Base-by-base conservation (phyloP, 2,888 invertebrate genomes). In the Sipha maydis region DNA sequence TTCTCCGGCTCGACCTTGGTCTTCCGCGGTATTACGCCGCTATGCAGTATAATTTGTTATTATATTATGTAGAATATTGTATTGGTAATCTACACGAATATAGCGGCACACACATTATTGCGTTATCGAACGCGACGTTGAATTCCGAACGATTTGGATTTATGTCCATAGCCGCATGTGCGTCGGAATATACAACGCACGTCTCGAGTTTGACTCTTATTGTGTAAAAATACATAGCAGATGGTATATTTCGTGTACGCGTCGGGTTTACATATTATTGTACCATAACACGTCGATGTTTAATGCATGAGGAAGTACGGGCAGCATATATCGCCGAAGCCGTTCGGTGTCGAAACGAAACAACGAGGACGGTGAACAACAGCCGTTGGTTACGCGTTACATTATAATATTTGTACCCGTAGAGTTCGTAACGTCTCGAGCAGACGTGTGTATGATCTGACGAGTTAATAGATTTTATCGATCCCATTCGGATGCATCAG, bases 1-100 rank as follows among this genome's bases (percentile, higher is more conserved):
- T 82, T 69, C 67, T 69, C 28, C 69, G 69, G n/a, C 41, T 31
- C 38, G 82, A 41, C 82, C 82, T 82, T 82, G 82, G 82, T 82
- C 69, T 82, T 69, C 69, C 82, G 61, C 38, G 2, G 25, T 61
- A n/a, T 41, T 69, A 28, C 69, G 14, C 61, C 5, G 34, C 3
- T 34, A 34, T 56, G 1, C 9, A 56, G 41, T 9, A 9, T 5
- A 34, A 34, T 34, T 34, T 4, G 34, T 34, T 34, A 4, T 34
- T 34, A 34, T 34, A 34, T 34, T 34, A 34, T 4, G 38, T 38
- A 38, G 34, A 34, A 34, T 34, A 34, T 34, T 34, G 34, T 34
- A 34, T 4, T 3, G 34, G 34, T 34, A 34, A 34, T 34, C 3
- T 4, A 4, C 41, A 41, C 41, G 41, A 9, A 8, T 41, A 1